Conservation (phyloP, 2,888 invertebrate species). For the Onchidella celtica region DNA sequence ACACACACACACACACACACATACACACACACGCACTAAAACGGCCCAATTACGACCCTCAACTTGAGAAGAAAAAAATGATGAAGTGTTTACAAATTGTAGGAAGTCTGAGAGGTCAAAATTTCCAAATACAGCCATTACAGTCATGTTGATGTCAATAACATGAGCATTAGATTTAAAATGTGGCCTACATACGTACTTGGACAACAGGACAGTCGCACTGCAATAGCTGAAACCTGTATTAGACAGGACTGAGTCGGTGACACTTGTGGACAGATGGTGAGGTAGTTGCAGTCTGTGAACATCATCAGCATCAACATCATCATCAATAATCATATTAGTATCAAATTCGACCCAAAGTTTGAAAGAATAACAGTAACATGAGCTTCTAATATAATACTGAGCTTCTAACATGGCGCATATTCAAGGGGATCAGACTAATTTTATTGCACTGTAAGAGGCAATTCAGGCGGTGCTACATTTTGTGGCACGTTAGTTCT, state of each 20-base stretch:
- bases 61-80: neutral
- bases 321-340: too few species aligned
- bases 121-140: neutral
- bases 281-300: neutral
- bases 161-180: neutral
- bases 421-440: too few species aligned
- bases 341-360: too few species aligned
- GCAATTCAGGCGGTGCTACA: too few species aligned
- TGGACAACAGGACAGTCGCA: neutral
- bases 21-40: neutral
- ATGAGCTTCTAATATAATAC: too few species aligned
- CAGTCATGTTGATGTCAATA: neutral
- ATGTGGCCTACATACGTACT: neutral
- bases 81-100: neutral
- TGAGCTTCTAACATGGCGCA: too few species aligned
- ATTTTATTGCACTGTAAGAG: too few species aligned
- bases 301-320: too few species aligned
- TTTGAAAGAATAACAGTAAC: conserved; percentile 1
- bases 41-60: neutral
- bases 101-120: neutral
- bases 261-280: neutral
- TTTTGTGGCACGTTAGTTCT: too few species aligned
- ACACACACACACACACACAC: neutral
- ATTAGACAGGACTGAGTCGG: conserved; percentile 4
- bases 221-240: neutral